phyloP scores from a whole-genome alignment of 1,140 invertebrate genomes.

The Hyles euphorbiae region DNA sequence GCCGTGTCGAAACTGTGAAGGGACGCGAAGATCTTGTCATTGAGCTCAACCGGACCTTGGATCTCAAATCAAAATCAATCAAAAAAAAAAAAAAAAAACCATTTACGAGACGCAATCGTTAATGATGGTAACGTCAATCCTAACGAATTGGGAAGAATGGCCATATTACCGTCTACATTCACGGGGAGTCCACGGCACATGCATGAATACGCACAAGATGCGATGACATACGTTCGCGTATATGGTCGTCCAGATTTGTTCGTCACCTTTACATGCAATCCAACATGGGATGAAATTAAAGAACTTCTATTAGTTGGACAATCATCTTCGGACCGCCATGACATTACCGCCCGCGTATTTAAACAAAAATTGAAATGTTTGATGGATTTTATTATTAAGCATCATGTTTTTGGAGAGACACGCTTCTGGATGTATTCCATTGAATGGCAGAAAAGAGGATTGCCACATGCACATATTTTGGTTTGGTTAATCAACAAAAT shows the following conservation, averaged over 20 bases:
- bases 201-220: slow-evolving; percentile 15
- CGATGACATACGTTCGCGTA: slow-evolving; percentile 7
- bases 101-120: slow-evolving; percentile 4
- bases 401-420: slow-evolving; percentile 18
- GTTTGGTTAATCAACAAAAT: too few relatives aligned
- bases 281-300: slow-evolving; percentile 16
- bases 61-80: too few relatives aligned
- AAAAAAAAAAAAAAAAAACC: too few relatives aligned
- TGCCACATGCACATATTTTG: slow-evolving; percentile 4
- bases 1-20: too few relatives aligned
- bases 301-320: slow-evolving; percentile 10
- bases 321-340: slow-evolving; percentile 13
- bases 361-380: slow-evolving; percentile 18
- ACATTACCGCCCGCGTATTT: slow-evolving; percentile 18
- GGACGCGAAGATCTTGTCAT: too few relatives aligned
- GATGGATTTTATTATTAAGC: slow-evolving; percentile 19
- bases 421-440: slow-evolving; percentile 18
- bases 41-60: too few relatives aligned
- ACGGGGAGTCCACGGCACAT: slow-evolving; percentile 17
- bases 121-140: slow-evolving; percentile 1
- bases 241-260: slow-evolving; percentile 10
- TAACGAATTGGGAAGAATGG: slow-evolving; percentile 5
- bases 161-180: slow-evolving; percentile 15
- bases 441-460: slow-evolving; percentile 5
- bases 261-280: slow-evolving; percentile 11